Conservation (phyloP, 2,113 vertebrate species). For the Oreochromis niloticus region DNA sequence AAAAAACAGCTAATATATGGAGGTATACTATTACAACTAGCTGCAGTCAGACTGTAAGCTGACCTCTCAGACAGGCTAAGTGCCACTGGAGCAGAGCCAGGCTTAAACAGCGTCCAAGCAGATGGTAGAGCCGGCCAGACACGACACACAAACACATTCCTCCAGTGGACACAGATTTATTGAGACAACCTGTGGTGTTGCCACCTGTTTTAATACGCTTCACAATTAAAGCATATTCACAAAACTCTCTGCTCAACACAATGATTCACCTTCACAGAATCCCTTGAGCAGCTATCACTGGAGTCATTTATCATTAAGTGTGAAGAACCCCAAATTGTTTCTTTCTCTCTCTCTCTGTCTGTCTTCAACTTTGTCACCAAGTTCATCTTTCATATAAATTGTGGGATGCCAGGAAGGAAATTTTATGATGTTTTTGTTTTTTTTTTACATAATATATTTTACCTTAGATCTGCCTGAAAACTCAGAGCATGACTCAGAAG, state of each 20-base stretch:
- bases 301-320: constrained; percentile 12
- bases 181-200: constrained; percentile 57
- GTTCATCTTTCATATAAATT: neutral
- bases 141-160: constrained; percentile 32
- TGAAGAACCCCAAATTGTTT: neutral
- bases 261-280: constrained; percentile 57
- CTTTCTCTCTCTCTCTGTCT: neutral
- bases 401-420: neutral
- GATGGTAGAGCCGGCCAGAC: constrained; percentile 54
- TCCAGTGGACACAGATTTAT: constrained; percentile 35
- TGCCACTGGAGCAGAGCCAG: constrained; percentile 49
- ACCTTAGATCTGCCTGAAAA: neutral
- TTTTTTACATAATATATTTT: constrained; percentile 20
- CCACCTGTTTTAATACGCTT: constrained; percentile 64
- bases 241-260: constrained; percentile 27
- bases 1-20: neutral
- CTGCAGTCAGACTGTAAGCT: neutral
- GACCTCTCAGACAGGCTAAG: constrained; percentile 60
- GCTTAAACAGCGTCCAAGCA: constrained; percentile 42
- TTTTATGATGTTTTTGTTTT: neutral
- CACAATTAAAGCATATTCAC: constrained; percentile 60
- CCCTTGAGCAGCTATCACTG: constrained; percentile 7
- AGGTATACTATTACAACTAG: neutral
- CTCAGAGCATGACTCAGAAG: constrained; percentile 8
- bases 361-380: neutral